Evolutionary conservation across 2,113 vertebrate species (phyloP), one percentile per base, ranked within the genome.

Genomic region (Setophaga coronata): DNA sequence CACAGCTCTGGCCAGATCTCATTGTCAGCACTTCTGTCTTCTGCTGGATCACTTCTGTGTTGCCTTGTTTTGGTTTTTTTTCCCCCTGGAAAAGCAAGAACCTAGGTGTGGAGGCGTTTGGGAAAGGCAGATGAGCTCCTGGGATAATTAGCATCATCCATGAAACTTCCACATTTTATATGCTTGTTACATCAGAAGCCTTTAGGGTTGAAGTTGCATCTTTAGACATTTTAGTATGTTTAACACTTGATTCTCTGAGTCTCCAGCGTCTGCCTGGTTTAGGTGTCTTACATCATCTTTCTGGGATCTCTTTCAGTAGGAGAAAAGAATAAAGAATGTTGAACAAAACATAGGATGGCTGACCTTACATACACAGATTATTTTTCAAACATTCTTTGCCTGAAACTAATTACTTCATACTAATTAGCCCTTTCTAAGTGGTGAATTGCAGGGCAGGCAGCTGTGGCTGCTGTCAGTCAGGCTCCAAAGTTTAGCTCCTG

Each of bases 401-500:
- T 84, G 80, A 89, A 94, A 78, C 85, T 89, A 91, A 91, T 95
- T 87, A 40, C 56, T 33, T 87, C 45, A 45, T 77, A 51, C 48
- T 92, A 95, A 95, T 88, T 87, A 94, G 50, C 19, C 21, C n/a
- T 79, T 85, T 74, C 48, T 60, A 69, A n/a, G 70, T 45, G 47
- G 47, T 71, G 67, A 88, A 70, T 77, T 77, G 18, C 48, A 77
- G 42, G 25, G 42, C 40, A 93, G 72, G 65, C 72, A 89, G 48
- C 88, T 96, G 76, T 90, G 82, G 47, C 48, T 95, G 67, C 60
- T 84, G 72, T 94, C 82, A 91, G 74, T 85, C 88, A 93, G 72
- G 57, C 64, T 86, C 69, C 65, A 40, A 78, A 80, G 40, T 48
- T 26, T 90, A 51, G 51, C 58, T 92, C 47, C 51, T 74, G 80